phyloP scores from a whole-genome alignment of 2,888 invertebrate genomes.

The Adineta ricciae region DNA sequence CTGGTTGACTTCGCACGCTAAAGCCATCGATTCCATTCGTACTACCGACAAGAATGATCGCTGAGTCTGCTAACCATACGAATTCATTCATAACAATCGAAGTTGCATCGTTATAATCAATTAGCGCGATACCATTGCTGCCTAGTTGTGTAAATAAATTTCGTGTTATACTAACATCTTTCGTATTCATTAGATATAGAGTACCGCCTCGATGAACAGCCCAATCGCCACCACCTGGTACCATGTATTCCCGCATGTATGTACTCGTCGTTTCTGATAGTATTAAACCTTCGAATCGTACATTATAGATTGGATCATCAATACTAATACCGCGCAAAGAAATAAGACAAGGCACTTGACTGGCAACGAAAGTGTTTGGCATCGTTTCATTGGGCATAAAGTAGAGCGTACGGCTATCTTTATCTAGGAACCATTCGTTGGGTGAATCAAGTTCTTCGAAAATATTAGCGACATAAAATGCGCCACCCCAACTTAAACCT shows the following conservation, averaged over 20 bases:
- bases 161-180: not conserved
- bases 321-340: not conserved
- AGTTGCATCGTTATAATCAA: not conserved
- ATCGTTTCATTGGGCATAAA: slow-evolving; percentile 1
- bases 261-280: not conserved
- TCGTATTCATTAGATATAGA: no score
- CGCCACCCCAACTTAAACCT: not conserved
- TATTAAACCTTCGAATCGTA: not conserved
- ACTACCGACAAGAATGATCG: not conserved
- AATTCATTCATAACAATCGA: not conserved
- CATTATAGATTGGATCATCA: not conserved
- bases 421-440: not conserved
- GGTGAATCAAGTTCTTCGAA: not conserved
- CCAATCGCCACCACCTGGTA: not conserved
- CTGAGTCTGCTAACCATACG: not conserved
- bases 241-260: not conserved
- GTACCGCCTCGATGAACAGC: not conserved
- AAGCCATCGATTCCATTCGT: slow-evolving; percentile 2
- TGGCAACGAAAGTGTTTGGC: not conserved
- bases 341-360: slow-evolving; percentile 4
- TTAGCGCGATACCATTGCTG: not conserved
- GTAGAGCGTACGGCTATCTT: not conserved
- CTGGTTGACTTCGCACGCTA: not conserved
- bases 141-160: not conserved
- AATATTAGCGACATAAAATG: not conserved